Base-by-base conservation (phyloP, 2,113 vertebrate genomes). In the Lampris megalopsis region DNA sequence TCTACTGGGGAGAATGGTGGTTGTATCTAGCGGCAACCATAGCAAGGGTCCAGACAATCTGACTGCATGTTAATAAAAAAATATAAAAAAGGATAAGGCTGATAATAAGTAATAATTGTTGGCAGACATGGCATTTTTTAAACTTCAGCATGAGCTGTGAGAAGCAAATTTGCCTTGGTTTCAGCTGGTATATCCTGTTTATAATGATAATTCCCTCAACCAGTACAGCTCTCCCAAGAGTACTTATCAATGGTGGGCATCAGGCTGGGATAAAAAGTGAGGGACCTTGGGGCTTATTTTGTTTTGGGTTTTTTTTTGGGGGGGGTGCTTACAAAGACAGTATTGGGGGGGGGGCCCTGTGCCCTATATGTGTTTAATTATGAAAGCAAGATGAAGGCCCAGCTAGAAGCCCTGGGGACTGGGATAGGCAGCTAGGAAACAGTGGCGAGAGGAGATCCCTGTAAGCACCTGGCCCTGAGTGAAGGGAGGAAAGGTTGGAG, bases 381-480 rank as follows among this genome's bases (percentile, higher is more conserved):
- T 77, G 53, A 75, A 72, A 71, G 56, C 70, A 83, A 73, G 75
- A 71, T 53, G 40, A 65, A 8, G 24, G 73, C 67, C 73, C 75
- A 73, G 64, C 66, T 76, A 67, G 81, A 63, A 73, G 59, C 75
- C 42, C 72, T 65, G 71, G 86, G 88, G 80, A 85, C 82, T 67
- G 81, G 70, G 86, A 86, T 71, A 64, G 86, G 85, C 68, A 80
- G 77, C 80, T 75, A 83, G 79, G 81, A 80, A 73, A 84, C 66
- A 82, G 76, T 93, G 91, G 91, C 90, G 91, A 91, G 91, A 91
- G 89, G 74, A 71, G 60, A 89, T 86, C 88, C 90, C 92, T 93
- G 92, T 91, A 89, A 91, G 91, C 78, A 79, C 79, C 87, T 86
- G 84, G 86, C 89, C 89, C 90, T 81, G 78, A 84, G 84, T 86